Evolutionary conservation across 2,888 invertebrate species (phyloP).

Genomic region (Chaitophorus viminalis): DNA sequence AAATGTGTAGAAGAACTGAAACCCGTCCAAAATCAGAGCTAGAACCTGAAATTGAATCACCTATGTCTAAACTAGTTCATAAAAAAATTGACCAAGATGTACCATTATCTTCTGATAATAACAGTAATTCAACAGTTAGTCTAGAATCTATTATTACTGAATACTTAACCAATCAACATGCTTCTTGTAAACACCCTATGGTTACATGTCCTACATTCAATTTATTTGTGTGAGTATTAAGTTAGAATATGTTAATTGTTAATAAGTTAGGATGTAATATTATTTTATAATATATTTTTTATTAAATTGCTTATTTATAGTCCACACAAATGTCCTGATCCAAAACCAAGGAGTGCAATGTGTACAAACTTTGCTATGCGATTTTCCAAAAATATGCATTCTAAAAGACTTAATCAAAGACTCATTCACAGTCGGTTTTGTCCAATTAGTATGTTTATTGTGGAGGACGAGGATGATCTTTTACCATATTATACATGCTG

Average conservation of each 20-base stretch:
- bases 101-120: slow-evolving; percentile 36
- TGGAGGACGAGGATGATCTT: slow-evolving; percentile 77
- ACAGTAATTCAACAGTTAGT: slow-evolving; percentile 70
- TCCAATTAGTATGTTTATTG: slow-evolving; percentile 78
- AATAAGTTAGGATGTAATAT: too few species aligned
- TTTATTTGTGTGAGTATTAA: slow-evolving; percentile 79
- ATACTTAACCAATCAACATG: slow-evolving; percentile 96
- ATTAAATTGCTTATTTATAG: slow-evolving; percentile 68
- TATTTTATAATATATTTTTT: background rate
- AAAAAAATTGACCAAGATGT: slow-evolving; percentile 56
- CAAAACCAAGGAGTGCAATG: slow-evolving; percentile 74
- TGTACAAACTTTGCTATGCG: slow-evolving; percentile 80
- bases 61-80: slow-evolving; percentile 56
- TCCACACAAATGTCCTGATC: slow-evolving; percentile 96
- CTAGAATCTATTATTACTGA: slow-evolving; percentile 94
- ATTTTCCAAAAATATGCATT: slow-evolving; percentile 71
- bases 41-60: slow-evolving; percentile 43
- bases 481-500: slow-evolving; percentile 82
- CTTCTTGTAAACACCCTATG: slow-evolving; percentile 97
- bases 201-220: slow-evolving; percentile 97
- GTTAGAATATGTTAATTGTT: background rate
- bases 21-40: slow-evolving; percentile 32
- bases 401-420: slow-evolving; percentile 79
- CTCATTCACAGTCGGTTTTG: slow-evolving; percentile 86
- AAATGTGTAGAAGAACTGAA: slow-evolving; percentile 35